Evolutionary conservation across 2,888 invertebrate species (phyloP).

Genomic region (Diaphora mendica): DNA sequence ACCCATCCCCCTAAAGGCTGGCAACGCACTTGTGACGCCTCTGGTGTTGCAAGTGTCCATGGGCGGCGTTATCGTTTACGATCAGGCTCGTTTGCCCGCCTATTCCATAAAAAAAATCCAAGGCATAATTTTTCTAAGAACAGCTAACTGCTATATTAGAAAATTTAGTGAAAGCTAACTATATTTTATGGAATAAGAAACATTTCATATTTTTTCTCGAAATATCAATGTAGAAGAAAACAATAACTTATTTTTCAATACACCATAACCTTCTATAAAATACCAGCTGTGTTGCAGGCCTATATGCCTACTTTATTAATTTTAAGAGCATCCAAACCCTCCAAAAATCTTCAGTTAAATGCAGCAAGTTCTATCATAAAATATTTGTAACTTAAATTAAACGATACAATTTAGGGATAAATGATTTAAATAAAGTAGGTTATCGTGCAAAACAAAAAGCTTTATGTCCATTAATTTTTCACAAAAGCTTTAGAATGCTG

Average conservation of each 20-base stretch:
- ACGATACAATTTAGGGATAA: not conserved
- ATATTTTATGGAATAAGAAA: no score
- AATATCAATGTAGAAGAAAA: not conserved
- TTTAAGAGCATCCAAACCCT: not conserved
- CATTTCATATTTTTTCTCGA: no score
- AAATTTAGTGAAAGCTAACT: not conserved
- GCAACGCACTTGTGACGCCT: no score
- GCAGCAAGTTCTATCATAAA: not conserved
- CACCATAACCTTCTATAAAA: no score
- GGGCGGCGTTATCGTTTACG: no score
- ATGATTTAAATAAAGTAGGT: not conserved
- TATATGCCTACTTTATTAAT: not conserved
- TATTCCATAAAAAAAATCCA: no score
- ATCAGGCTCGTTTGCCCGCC: no score
- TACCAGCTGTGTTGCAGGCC: no score
- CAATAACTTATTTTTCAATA: no score
- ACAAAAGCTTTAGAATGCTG: constrained; percentile 37
- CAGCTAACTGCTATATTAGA: not conserved
- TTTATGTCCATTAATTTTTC: constrained; percentile 29
- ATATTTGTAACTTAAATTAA: not conserved
- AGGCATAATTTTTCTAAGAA: not conserved
- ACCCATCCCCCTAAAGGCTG: no score
- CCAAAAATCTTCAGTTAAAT: not conserved
- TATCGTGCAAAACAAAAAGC: constrained; percentile 22
- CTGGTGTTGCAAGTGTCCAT: no score